A percentile compares a stretch with the other conserved stretches of the same genome.
phyloP scores from a whole-genome alignment of 23 tunicate species.

The Ascidia mentula region DNA sequence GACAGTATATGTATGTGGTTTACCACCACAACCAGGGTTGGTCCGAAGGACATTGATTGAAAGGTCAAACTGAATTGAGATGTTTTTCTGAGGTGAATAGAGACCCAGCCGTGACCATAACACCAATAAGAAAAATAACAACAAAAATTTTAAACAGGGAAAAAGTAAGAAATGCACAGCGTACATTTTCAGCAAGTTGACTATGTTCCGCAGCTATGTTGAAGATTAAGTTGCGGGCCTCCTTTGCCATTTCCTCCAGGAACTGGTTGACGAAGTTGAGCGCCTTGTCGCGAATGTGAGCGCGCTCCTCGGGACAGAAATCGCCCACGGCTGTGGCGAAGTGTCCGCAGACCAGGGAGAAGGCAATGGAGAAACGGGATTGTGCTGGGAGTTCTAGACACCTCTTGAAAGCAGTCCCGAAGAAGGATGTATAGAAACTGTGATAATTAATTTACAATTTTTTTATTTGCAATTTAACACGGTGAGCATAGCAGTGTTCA shows the following conservation, averaged over 20 bases:
- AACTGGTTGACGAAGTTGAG: constrained; percentile 76
- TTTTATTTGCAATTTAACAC: too few relatives aligned
- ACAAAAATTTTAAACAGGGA: too few relatives aligned
- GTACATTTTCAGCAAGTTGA: constrained; percentile 47
- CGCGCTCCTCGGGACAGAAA: constrained; percentile 95
- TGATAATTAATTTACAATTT: too few relatives aligned
- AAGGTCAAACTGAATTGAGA: too few relatives aligned
- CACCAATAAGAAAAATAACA: not conserved
- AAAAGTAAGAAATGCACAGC: not conserved
- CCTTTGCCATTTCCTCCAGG: constrained; percentile 92
- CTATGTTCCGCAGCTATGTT: constrained; percentile 79
- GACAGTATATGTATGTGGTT: too few relatives aligned
- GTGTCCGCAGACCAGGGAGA: constrained; percentile 86
- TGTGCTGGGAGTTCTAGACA: constrained; percentile 76
- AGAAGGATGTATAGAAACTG: constrained; percentile 77
- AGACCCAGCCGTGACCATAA: not conserved
- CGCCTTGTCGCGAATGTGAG: constrained; percentile 68
- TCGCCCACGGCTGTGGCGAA: constrained; percentile 66
- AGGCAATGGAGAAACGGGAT: constrained; percentile 74
- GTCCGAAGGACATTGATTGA: too few relatives aligned
- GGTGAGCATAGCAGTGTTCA: too few relatives aligned
- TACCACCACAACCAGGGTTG: too few relatives aligned
- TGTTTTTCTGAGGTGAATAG: not conserved
- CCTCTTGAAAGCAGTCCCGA: constrained; percentile 74
- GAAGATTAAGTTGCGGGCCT: constrained; percentile 75